Base-by-base conservation (phyloP, 2,113 vertebrate species). In the Oncorhynchus masou region DNA sequence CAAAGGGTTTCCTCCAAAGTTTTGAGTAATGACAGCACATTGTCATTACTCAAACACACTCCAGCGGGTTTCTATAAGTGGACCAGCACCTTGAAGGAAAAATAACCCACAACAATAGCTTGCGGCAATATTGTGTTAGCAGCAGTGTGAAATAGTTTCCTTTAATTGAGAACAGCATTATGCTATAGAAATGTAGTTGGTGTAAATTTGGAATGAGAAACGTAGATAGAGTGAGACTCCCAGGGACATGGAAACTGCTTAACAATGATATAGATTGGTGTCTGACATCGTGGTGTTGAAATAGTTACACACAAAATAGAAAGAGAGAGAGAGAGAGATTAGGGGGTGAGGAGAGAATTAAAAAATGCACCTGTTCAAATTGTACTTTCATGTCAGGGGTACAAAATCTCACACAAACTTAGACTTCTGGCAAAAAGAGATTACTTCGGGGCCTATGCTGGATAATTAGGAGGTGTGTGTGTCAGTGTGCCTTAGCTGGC, bases 71-170 rank as follows among this genome's bases (percentile, higher is more conserved):
- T 81, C 84, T 75, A 68, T 70, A 71, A 83, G 48, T 83, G 69
- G 75, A 79, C 78, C 84, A 74, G 81, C 88, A 91, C 87, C 89
- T 90, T 88, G 88, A 89, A 91, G 91, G 89, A 92, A 87, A 91
- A 92, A 91, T 88, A 87, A 86, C 83, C 86, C 85, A 68, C 85
- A 81, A 90, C 88, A 90, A 91, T 87, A 90, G 89, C 88, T 85
- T 79, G 83, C 85, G 84, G 89, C 91, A 89, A 88, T 90, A 90
- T 92, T 92, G 88, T 88, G 89, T 91, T 91, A 90, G 89, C 88
- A 81, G 79, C 87, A 83, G 84, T 88, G 90, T 88, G 88, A 89
- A 91, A 92, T 91, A 90, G 91, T 90, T 91, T 90, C 86, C 88
- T 89, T 90, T 90, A 89, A 90, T 90, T 85, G 90, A 92, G 87